Evolutionary conservation across 2,888 invertebrate genomes (phyloP).

Genomic region (Heliconius sara): DNA sequence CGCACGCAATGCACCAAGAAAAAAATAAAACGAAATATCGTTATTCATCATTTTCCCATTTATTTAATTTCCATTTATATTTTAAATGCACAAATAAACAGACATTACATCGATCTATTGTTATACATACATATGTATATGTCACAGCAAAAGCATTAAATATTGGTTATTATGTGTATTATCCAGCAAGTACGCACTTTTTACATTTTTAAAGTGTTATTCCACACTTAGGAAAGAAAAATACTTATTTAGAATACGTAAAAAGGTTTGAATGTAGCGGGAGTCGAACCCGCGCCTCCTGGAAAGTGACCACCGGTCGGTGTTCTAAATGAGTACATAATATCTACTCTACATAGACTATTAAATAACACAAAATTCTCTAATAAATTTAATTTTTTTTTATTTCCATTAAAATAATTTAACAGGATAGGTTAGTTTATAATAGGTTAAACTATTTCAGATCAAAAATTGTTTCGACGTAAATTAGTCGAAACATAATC

Average conservation of each 20-base stretch:
- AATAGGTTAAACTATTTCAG: background rate
- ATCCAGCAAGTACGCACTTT: background rate
- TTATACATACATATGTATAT: slow-evolving; percentile 12
- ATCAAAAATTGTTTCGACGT: background rate
- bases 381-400: background rate
- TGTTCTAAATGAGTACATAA: background rate
- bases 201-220: no score
- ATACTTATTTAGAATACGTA: no score
- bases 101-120: slow-evolving; percentile 32
- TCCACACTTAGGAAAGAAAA: no score
- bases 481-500: background rate
- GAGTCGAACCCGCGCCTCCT: no score
- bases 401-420: background rate
- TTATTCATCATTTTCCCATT: background rate
- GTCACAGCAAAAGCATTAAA: background rate
- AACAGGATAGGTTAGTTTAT: background rate
- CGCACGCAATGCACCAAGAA: background rate
- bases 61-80: slow-evolving; percentile 11
- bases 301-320: no score
- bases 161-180: background rate
- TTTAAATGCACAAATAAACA: slow-evolving; percentile 34
- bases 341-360: background rate
- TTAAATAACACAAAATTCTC: background rate
- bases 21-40: background rate
- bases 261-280: no score